These are phyloP conservation scores for Cryptophagus acutangulus DNA, from an alignment of 2,888 invertebrate genomes.

Conservation along the genomic window DNA sequence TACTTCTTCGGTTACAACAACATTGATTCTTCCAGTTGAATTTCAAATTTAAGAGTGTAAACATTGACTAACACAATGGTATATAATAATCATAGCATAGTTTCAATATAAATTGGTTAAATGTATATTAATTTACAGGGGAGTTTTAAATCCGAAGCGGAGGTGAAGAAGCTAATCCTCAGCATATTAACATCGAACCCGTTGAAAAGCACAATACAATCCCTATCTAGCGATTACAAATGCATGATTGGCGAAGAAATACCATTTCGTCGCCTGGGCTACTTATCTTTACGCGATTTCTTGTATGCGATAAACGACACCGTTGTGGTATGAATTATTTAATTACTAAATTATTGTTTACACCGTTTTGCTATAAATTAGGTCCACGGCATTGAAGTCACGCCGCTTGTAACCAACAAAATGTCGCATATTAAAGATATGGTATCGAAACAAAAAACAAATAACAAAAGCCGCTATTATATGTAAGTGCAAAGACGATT, in stretches of 20 bases:
- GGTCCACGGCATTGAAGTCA: no score
- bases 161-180: constrained; percentile 26
- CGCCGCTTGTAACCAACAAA: constrained; percentile 29
- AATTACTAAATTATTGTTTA: no score
- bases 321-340: constrained; percentile 14
- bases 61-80: no score
- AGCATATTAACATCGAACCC: constrained; percentile 34
- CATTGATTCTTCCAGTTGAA: no score
- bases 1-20: no score
- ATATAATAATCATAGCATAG: no score
- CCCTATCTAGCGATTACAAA: constrained; percentile 30
- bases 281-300: constrained; percentile 29
- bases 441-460: constrained; percentile 32
- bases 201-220: constrained; percentile 24
- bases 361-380: no score
- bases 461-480: no score
- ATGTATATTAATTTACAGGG: no score
- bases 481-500: no score
- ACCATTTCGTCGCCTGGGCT: constrained; percentile 32
- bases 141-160: background rate
- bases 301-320: constrained; percentile 33
- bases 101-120: no score
- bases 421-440: constrained; percentile 36
- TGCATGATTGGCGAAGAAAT: constrained; percentile 31
- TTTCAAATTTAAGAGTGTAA: no score